Evolutionary conservation across 1,140 invertebrate genomes (phyloP), one percentile per base, ranked within the genome.

Genomic region (Ganaspis sp.): DNA sequence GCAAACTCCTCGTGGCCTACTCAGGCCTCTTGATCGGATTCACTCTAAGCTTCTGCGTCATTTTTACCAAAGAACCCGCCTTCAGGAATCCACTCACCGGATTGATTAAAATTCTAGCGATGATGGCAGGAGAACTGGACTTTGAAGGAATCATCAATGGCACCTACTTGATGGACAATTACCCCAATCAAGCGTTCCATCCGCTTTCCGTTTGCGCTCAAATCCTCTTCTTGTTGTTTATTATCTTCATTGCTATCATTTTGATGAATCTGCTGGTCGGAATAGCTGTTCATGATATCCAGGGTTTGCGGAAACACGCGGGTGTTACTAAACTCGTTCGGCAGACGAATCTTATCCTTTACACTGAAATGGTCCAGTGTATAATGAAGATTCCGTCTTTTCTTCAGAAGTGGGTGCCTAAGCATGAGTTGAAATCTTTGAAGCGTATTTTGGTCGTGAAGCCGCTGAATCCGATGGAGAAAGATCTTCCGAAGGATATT

Each of bases 121-220:
- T 94, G 93, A 95, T 95, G 94, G 93, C 94, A 0, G 94, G 94
- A 0, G 94, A 95, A 79, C 80, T 94, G 6, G 94, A 95, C 80
- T 93, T 94, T 74, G 93, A 94, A 76, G 92, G 93, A 45, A 84
- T 94, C 4, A 92, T 93, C 19, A 93, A 92, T 69, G 92, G 93
- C 64, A 88, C 92, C 8, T 88, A 87, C n/a, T 58, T 87, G 0
- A 53, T 77, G 0, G 54, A 71, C 5, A 86, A 90, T 26, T 86
- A 84, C 0, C 85, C 87, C 0, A 89, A 90, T 37, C 81, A 89
- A 12, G 83, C 90, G 54, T 90, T 90, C 73, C 89, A 91, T 79
- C 89, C 90, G 0, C 70, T 91, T 0, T 93, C 93, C 6, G 85
- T 93, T 2, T 94, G 93, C 40, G 92, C 94, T 0, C 94, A 94